Conservation (phyloP, 2,888 invertebrate species). For the Phortica magna region DNA sequence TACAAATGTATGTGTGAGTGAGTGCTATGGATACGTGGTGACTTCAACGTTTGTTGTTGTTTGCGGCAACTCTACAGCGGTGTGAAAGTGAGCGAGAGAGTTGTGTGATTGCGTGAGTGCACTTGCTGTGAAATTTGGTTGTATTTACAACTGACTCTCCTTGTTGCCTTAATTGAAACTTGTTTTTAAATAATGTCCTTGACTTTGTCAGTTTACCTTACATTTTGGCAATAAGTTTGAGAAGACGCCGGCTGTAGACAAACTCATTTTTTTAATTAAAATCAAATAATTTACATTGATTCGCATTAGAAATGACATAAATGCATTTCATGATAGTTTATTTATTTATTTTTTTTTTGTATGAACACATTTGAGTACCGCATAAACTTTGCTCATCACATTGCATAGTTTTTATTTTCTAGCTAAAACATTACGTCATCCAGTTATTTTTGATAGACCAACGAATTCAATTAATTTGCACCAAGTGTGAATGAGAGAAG, state of each 20-base stretch:
- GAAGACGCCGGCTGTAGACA: no score
- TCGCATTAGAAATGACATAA: not conserved
- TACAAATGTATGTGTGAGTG: constrained; percentile 47
- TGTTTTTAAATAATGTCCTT: constrained; percentile 58
- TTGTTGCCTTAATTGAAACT: constrained; percentile 29
- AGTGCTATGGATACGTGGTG: constrained; percentile 42
- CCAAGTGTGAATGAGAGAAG: constrained; percentile 35
- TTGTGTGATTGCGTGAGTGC: constrained; percentile 20
- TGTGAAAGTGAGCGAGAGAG: constrained; percentile 58
- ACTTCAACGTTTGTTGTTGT: constrained; percentile 42
- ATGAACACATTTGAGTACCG: constrained; percentile 24
- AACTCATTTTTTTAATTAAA: no score
- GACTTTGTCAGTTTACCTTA: constrained; percentile 49
- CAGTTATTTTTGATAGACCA: constrained; percentile 71
- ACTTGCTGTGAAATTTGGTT: not conserved
- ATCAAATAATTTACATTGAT: not conserved
- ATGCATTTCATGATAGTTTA: constrained; percentile 25
- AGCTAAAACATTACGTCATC: constrained; percentile 68
- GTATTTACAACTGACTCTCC: constrained; percentile 15
- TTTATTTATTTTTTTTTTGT: not conserved
- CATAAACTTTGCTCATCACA: constrained; percentile 20
- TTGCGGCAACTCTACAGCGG: constrained; percentile 65
- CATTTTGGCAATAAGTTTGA: not conserved
- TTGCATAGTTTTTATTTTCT: constrained; percentile 46
- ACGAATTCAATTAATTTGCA: constrained; percentile 65